Conservation (phyloP, 2,888 invertebrate species). For the Pseudococcus longispinus region DNA sequence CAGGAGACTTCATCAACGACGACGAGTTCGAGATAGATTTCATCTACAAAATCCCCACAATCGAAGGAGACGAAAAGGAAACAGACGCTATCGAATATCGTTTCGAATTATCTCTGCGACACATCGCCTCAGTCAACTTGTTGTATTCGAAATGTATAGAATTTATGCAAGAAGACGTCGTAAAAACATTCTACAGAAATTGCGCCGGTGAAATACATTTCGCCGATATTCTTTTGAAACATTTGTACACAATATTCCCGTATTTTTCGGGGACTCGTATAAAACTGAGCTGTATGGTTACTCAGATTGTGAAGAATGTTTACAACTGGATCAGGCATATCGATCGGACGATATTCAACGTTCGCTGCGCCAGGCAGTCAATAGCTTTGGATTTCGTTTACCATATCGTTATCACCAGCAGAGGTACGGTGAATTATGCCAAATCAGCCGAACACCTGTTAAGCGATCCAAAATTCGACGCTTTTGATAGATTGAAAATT, state of each 20-base stretch:
- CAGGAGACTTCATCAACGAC: neutral
- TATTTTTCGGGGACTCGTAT: neutral
- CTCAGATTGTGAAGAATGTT: neutral
- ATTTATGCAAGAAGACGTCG: constrained; percentile 2
- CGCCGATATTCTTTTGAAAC: neutral
- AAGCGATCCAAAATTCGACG: neutral
- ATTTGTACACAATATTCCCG: neutral
- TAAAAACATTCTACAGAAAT: neutral
- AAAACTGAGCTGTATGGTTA: neutral
- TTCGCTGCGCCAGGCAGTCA: neutral
- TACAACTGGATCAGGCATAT: constrained; percentile 29
- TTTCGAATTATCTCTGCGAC: constrained; percentile 1
- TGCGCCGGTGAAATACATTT: constrained; percentile 11
- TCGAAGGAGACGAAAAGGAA: constrained; percentile 13
- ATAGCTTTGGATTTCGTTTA: constrained; percentile 14
- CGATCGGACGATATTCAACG: neutral
- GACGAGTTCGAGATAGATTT: constrained; percentile 26
- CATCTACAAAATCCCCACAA: neutral
- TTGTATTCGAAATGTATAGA: constrained; percentile 18
- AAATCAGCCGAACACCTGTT: neutral
- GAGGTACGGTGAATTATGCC: constrained; percentile 14
- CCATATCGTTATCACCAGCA: neutral
- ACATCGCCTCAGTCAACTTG: neutral
- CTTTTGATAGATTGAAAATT: neutral
- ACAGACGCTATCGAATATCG: constrained; percentile 1